Evolutionary conservation across 1,140 invertebrate genomes (phyloP), one percentile per base, ranked within the genome.

Genomic region (Drosophila lacertosa): DNA sequence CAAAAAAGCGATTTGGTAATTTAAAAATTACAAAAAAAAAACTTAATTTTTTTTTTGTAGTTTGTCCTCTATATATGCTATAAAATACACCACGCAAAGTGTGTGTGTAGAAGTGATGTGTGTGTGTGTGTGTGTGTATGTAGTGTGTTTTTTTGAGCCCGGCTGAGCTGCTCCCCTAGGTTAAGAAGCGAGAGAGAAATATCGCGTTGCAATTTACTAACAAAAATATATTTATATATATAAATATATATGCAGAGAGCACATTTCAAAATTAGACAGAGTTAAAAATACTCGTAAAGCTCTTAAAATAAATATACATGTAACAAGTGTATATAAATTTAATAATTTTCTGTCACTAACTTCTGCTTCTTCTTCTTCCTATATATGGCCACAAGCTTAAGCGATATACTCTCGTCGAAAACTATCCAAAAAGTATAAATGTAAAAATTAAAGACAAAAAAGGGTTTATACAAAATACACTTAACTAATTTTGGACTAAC

Each of bases 401-500:
- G 47, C 29, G 44, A 55, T 10, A 45, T 44, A 44, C 26, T 22
- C 10, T 13, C 20, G 24, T 22, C 9, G 42, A 24, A 45, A 45
- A 44, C 40, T 44, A 44, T 24, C 10, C n/a, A 47, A 47, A 47
- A 48, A 15, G 26, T 24, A 29, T 47, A 47, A 9, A 11, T 47
- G 22, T 48, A 29, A 29, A 53, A 63, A 45, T 48, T n/a, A 47
- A 66, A 66, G 50, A 53, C n/a, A 39, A 58, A 24, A 64, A 67
- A 66, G 57, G 60, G 70, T 71, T 47, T 39, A 35, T 71, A 54
- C 16, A 37, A 65, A 65, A 40, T 69, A 54, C 35, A 62, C 77
- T 84, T 58, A 84, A 86, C 81, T 86, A 86, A 86, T 88, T 86
- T 78, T 71, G 50, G 53, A 81, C 81, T 86, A 86, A 81, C 81